Conservation (phyloP, 2,797 vertebrate genomes). For the Chromis chromis region DNA sequence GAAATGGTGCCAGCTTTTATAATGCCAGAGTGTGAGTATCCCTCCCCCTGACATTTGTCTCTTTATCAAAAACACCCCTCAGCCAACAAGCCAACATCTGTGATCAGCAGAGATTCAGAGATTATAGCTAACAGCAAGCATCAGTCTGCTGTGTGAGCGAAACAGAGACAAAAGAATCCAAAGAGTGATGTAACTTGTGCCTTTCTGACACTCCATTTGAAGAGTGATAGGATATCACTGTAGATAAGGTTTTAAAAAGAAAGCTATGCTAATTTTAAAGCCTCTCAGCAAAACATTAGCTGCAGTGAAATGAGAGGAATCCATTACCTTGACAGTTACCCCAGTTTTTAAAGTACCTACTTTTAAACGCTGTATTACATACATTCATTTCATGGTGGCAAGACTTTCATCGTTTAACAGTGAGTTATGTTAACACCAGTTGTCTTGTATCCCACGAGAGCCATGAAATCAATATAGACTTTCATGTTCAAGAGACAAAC, state of each 20-base stretch:
- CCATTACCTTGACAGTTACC: slow-evolving; percentile 44
- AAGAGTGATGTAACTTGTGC: slow-evolving; percentile 52
- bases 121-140: slow-evolving; percentile 71
- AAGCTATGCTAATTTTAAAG: slow-evolving; percentile 46
- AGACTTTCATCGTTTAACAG: slow-evolving; percentile 29
- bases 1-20: slow-evolving; percentile 67
- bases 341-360: slow-evolving; percentile 32
- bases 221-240: slow-evolving; percentile 42
- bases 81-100: slow-evolving; percentile 76
- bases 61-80: slow-evolving; percentile 77
- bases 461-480: slow-evolving; percentile 58
- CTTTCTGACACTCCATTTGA: slow-evolving; percentile 43
- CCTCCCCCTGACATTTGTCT: slow-evolving; percentile 75
- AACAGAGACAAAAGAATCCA: slow-evolving; percentile 48
- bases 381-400: slow-evolving; percentile 42
- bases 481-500: slow-evolving; percentile 57
- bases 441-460: slow-evolving; percentile 29
- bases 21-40: slow-evolving; percentile 63
- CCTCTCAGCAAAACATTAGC: slow-evolving; percentile 54
- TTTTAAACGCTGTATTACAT: slow-evolving; percentile 28
- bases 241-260: slow-evolving; percentile 39
- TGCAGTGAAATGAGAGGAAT: slow-evolving; percentile 45
- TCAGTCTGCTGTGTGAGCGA: slow-evolving; percentile 56
- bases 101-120: slow-evolving; percentile 75
- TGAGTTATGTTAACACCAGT: slow-evolving; percentile 40